Conservation (phyloP, 2,888 invertebrate genomes). For the Bembecia ichneumoniformis region DNA sequence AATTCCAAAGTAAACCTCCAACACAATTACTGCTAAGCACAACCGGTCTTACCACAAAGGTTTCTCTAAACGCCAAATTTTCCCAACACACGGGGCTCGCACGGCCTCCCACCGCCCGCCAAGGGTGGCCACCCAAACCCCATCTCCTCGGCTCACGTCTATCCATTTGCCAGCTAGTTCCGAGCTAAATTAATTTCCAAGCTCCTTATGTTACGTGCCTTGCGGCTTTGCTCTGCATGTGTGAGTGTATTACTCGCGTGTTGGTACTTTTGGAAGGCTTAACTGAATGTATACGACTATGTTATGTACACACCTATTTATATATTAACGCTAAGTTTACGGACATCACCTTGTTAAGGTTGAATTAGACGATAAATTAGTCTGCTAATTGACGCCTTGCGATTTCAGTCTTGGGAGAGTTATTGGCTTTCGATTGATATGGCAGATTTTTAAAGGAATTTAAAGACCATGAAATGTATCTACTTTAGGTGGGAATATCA, state of each 20-base stretch:
- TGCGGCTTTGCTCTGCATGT: constrained; percentile 63
- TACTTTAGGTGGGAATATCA: too few species aligned
- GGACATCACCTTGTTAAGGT: constrained; percentile 61
- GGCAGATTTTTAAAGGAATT: too few species aligned
- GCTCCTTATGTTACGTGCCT: constrained; percentile 74
- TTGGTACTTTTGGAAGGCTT: constrained; percentile 60
- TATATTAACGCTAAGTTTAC: constrained; percentile 43
- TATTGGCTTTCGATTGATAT: too few species aligned
- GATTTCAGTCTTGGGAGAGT: background rate
- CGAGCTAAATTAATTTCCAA: constrained; percentile 74
- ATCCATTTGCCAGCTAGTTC: constrained; percentile 74
- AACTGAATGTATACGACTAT: constrained; percentile 41
- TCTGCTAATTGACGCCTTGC: constrained; percentile 14
- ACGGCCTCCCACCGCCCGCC: constrained; percentile 19
- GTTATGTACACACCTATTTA: constrained; percentile 20
- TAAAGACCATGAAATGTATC: too few species aligned
- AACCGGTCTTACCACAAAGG: constrained; percentile 61
- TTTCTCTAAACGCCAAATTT: constrained; percentile 69
- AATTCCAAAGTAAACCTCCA: constrained; percentile 2
- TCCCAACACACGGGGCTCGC: constrained; percentile 38
- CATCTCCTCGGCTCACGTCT: constrained; percentile 62
- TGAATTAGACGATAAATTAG: constrained; percentile 68
- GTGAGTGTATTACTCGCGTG: constrained; percentile 38
- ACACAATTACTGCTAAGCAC: constrained; percentile 59
- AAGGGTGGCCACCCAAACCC: constrained; percentile 25